A percentile compares a stretch with the other conserved stretches of the same genome.
Conservation (phyloP, 2,113 vertebrate genomes). For the Indicator indicator region DNA sequence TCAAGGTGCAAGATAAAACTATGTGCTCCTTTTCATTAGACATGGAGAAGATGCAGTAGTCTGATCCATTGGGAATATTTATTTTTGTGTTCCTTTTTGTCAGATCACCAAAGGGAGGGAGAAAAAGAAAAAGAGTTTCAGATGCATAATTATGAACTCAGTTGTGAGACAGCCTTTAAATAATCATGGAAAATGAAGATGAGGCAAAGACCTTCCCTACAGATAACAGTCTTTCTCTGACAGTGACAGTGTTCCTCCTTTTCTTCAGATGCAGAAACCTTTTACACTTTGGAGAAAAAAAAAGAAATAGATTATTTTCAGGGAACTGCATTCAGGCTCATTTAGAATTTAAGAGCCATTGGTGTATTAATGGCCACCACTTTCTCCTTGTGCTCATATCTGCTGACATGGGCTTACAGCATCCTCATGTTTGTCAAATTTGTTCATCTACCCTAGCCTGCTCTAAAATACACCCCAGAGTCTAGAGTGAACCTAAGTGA, state of each 20-base stretch:
- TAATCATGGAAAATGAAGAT: background rate
- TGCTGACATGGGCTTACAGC: background rate
- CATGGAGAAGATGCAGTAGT: background rate
- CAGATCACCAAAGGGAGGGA: background rate
- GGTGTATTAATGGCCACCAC: conserved; percentile 33
- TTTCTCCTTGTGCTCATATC: background rate
- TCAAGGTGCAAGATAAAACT: background rate
- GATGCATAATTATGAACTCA: background rate
- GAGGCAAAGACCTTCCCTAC: background rate
- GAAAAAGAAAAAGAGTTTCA: background rate
- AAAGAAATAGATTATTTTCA: conserved; percentile 23
- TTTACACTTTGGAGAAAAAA: background rate
- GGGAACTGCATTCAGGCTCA: conserved; percentile 34
- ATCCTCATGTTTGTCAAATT: background rate
- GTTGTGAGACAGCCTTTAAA: background rate
- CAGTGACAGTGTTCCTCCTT: background rate
- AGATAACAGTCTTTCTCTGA: background rate
- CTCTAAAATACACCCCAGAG: conserved; percentile 26
- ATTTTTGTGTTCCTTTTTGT: background rate
- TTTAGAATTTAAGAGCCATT: conserved; percentile 38
- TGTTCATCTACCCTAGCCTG: background rate
- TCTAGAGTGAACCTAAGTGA: background rate
- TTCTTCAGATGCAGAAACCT: conserved; percentile 11
- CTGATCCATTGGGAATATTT: background rate
- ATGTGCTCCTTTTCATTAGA: background rate